These are phyloP conservation scores for Carcinoscorpius rotundicauda DNA, from an alignment of 1,140 invertebrate genomes.

Conservation along the genomic window DNA sequence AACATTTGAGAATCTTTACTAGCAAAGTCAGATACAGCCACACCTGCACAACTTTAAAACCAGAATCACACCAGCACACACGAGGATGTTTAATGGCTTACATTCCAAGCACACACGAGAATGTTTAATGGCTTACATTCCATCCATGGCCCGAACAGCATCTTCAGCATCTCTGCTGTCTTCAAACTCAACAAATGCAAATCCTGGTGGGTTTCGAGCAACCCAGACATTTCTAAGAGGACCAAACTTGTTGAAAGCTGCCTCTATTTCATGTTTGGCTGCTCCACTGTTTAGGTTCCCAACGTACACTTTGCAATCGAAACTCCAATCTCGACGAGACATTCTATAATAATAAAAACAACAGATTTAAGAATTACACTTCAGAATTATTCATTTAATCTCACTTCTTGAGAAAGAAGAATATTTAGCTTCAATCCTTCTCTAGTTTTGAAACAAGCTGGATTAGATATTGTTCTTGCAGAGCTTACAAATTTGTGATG, in stretches of 20 bases:
- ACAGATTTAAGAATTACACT: too few relatives aligned
- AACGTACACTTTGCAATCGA: slow-evolving; percentile 97
- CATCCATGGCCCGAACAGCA: background rate
- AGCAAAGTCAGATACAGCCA: too few relatives aligned
- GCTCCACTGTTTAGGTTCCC: slow-evolving; percentile 86
- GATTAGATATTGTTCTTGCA: too few relatives aligned
- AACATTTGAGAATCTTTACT: too few relatives aligned
- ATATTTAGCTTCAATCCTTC: too few relatives aligned
- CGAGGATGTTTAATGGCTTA: background rate
- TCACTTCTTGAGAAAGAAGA: too few relatives aligned
- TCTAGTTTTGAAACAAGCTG: too few relatives aligned
- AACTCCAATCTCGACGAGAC: slow-evolving; percentile 13
- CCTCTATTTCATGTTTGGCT: slow-evolving; percentile 61
- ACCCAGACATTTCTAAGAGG: slow-evolving; percentile 95
- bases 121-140: background rate
- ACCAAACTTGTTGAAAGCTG: slow-evolving; percentile 77
- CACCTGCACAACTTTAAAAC: too few relatives aligned
- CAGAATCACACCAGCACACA: too few relatives aligned
- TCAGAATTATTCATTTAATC: too few relatives aligned
- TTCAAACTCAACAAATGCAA: slow-evolving; percentile 73
- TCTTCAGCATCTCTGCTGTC: background rate
- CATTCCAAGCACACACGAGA: background rate
- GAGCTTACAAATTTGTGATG: too few relatives aligned
- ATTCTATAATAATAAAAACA: too few relatives aligned
- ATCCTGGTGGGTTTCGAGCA: slow-evolving; percentile 82